phyloP scores from a whole-genome alignment of 2,113 vertebrate genomes.

The Nothobranchius kuhntae region DNA sequence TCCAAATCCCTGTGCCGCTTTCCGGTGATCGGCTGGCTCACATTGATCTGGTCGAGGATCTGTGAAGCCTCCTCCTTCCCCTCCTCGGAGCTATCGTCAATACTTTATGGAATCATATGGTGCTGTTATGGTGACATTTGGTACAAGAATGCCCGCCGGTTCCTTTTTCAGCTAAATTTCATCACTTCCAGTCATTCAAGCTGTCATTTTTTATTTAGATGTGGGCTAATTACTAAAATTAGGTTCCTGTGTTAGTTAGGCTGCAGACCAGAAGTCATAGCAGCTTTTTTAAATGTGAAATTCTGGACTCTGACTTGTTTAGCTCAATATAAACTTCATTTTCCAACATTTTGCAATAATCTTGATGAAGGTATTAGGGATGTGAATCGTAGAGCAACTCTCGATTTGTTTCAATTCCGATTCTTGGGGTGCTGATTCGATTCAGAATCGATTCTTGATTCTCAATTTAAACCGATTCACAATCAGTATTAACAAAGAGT shows the following conservation, averaged over 20 bases:
- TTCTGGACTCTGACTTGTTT: background rate
- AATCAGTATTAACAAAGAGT: no score
- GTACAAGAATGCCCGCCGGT: slow-evolving; percentile 25
- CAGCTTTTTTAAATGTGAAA: background rate
- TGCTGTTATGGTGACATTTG: slow-evolving; percentile 53
- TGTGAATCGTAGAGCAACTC: no score
- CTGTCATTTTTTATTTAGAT: slow-evolving; percentile 25
- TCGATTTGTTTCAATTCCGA: no score
- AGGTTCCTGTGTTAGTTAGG: background rate
- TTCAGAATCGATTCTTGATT: no score
- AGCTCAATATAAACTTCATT: background rate
- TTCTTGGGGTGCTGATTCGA: no score
- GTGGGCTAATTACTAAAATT: slow-evolving; percentile 24
- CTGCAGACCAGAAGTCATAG: background rate
- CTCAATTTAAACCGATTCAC: no score
- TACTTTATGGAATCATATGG: slow-evolving; percentile 75
- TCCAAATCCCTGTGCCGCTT: slow-evolving; percentile 30
- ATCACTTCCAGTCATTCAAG: slow-evolving; percentile 9
- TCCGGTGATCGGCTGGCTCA: slow-evolving; percentile 25
- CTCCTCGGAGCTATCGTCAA: slow-evolving; percentile 57
- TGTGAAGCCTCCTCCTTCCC: background rate
- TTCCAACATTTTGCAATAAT: background rate
- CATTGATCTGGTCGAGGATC: slow-evolving; percentile 18
- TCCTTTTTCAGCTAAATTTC: slow-evolving; percentile 15
- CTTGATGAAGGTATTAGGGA: background rate